These are phyloP conservation scores for Aradophagus sp. DNA, from an alignment of 1,140 invertebrate genomes.

Conservation along the genomic window DNA sequence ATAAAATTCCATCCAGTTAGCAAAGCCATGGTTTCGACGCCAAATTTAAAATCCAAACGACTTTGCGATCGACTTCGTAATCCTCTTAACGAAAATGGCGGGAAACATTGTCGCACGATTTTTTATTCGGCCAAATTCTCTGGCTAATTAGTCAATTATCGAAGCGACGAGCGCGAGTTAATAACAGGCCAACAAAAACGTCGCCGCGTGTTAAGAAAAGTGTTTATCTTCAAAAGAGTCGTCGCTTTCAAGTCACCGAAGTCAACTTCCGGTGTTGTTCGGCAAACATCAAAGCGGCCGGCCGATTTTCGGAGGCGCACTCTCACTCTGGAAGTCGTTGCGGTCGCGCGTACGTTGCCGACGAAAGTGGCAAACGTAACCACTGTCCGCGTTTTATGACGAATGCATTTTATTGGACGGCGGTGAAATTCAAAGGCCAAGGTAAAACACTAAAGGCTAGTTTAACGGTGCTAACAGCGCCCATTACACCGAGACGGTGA, in stretches of 20 bases:
- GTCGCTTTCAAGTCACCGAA: slow-evolving; percentile 50
- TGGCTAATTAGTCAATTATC: slow-evolving; percentile 31
- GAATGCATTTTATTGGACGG: slow-evolving; percentile 69
- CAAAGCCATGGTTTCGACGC: too few species aligned
- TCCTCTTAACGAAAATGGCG: too few species aligned
- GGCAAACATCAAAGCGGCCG: slow-evolving; percentile 57
- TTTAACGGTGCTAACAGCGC: slow-evolving; percentile 72
- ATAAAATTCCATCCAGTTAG: too few species aligned
- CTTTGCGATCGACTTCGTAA: too few species aligned
- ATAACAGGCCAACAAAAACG: slow-evolving; percentile 13
- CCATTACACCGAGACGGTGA: slow-evolving; percentile 68
- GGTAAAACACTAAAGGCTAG: slow-evolving; percentile 70
- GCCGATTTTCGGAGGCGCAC: slow-evolving; percentile 55
- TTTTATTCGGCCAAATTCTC: too few species aligned
- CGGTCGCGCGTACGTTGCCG: slow-evolving; percentile 46
- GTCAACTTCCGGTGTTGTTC: slow-evolving; percentile 55
- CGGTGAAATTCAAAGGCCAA: slow-evolving; percentile 69
- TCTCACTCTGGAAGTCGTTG: slow-evolving; percentile 34
- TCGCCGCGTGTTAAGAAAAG: slow-evolving; percentile 42
- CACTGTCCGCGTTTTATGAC: slow-evolving; percentile 65
- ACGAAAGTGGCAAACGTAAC: slow-evolving; percentile 50
- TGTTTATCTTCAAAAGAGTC: slow-evolving; percentile 47
- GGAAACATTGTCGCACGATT: too few species aligned
- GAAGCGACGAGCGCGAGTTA: slow-evolving; percentile 8
- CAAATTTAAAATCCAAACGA: too few species aligned